Conservation (phyloP, 2,797 vertebrate species). For the Eutrigla gurnardus region DNA sequence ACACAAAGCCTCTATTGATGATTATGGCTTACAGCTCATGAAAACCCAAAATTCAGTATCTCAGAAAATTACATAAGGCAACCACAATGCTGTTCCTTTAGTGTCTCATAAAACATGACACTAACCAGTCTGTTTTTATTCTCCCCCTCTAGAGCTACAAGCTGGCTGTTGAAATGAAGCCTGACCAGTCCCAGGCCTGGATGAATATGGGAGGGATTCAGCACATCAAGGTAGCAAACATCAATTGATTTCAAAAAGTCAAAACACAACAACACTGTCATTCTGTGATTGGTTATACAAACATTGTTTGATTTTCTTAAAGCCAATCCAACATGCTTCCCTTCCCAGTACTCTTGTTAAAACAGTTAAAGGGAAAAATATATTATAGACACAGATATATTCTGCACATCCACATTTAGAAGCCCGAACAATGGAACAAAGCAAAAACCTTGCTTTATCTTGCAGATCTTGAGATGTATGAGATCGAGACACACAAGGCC, state of each 20-base stretch:
- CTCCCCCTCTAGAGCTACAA: slow-evolving; percentile 89
- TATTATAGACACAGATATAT: too few relatives aligned
- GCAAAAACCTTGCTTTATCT: too few relatives aligned
- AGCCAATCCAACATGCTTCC: neutral
- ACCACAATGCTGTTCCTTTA: neutral
- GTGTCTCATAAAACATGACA: neutral
- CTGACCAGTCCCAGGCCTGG: slow-evolving; percentile 97
- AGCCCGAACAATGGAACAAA: too few relatives aligned
- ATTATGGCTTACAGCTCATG: too few relatives aligned
- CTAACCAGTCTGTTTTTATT: slow-evolving; percentile 21
- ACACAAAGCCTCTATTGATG: too few relatives aligned
- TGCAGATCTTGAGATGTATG: too few relatives aligned
- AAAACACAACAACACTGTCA: neutral
- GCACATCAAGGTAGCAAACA: slow-evolving; percentile 91
- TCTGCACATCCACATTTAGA: too few relatives aligned
- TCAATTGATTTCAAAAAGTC: neutral
- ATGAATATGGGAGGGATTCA: slow-evolving; percentile 99
- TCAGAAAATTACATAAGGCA: neutral
- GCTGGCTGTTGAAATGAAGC: slow-evolving; percentile 90
- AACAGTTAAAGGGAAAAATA: neutral
- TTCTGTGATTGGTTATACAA: neutral
- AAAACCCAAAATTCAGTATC: too few relatives aligned
- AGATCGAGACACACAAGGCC: too few relatives aligned
- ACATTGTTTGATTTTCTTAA: neutral
- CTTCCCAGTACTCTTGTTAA: neutral